Evolutionary conservation across 2,113 vertebrate genomes (phyloP).

Genomic region (Microtus richardsoni): DNA sequence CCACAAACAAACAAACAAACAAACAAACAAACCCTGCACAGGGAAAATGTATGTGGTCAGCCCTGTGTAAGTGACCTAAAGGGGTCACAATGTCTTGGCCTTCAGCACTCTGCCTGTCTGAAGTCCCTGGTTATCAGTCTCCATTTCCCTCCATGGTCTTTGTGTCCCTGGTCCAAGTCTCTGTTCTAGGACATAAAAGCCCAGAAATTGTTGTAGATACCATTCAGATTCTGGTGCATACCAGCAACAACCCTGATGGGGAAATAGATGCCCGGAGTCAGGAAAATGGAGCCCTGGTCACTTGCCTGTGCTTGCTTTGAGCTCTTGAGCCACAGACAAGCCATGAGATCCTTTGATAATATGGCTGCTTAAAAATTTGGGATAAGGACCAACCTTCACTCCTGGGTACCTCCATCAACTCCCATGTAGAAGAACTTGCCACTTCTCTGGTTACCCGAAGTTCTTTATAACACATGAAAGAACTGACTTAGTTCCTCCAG

Average conservation of each 20-base stretch:
- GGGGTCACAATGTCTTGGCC: not conserved
- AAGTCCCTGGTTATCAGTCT: not conserved
- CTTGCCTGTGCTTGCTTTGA: not conserved
- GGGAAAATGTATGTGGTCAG: not conserved
- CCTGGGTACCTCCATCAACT: not conserved
- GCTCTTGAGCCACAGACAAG: not conserved
- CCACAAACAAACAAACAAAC: not conserved
- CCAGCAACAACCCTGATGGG: not conserved
- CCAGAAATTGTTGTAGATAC: too few species aligned
- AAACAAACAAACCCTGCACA: not conserved
- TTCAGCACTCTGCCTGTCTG: not conserved
- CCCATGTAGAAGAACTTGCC: not conserved
- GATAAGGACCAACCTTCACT: not conserved
- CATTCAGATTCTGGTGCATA: not conserved
- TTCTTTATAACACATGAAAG: not conserved
- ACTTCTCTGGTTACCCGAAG: not conserved
- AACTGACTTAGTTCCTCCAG: not conserved
- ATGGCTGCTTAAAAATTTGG: not conserved
- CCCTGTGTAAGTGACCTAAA: not conserved
- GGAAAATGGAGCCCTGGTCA: not conserved
- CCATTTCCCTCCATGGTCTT: not conserved
- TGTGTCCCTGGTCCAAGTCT: not conserved
- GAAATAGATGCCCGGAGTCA: not conserved
- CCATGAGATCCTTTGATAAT: too few species aligned
- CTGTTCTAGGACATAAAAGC: not conserved